Evolutionary conservation across 2,888 invertebrate genomes (phyloP), one percentile per base, ranked within the genome.

Genomic region (Kryphioiulus occultus): DNA sequence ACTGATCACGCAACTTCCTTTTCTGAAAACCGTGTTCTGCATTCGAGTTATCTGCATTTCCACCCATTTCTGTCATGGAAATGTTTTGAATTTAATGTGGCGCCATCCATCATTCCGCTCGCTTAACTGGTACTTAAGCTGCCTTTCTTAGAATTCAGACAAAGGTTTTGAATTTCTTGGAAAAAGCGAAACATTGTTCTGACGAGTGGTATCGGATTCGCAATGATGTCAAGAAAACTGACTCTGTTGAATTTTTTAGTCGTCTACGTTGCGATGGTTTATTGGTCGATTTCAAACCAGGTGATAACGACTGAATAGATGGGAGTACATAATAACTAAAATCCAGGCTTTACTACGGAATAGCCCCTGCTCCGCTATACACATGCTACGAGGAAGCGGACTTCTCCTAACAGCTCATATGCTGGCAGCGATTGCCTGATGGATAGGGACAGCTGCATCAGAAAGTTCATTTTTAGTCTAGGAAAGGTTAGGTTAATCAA

Each of bases 1-100:
- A 59, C 59, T 59, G 59, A 59, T 59, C 59, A 59, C 59, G 59
- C 59, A 59, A 59, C 59, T 12, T 59, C 59, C 59, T n/a, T 59
- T 59, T 59, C 22, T n/a, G n/a, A 59, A 19, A 59, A 19, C 19
- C n/a, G 2, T 5, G n/a, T 59, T 59, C n/a, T n/a, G 59, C n/a
- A 59, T 59, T 59, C 59, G 19, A 3, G 59, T 59, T 59, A 12
- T 59, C n/a, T 5, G 9, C n/a, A 4, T n/a, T n/a, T n/a, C n/a
- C n/a, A n/a, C n/a, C 17, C 47, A 10, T 47, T 17, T 47, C 17
- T 47, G 10, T 17, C 15, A 10, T 10, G 5, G 17, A 47, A 15
- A 47, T 4, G n/a, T 59, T n/a, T 59, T 59, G 59, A 59, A 59
- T 59, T 59, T 19, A 59, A n/a, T 19, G n/a, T n/a, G 19, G n/a